Evolutionary conservation across 2,113 vertebrate genomes (phyloP).

Genomic region (Struthio camelus): DNA sequence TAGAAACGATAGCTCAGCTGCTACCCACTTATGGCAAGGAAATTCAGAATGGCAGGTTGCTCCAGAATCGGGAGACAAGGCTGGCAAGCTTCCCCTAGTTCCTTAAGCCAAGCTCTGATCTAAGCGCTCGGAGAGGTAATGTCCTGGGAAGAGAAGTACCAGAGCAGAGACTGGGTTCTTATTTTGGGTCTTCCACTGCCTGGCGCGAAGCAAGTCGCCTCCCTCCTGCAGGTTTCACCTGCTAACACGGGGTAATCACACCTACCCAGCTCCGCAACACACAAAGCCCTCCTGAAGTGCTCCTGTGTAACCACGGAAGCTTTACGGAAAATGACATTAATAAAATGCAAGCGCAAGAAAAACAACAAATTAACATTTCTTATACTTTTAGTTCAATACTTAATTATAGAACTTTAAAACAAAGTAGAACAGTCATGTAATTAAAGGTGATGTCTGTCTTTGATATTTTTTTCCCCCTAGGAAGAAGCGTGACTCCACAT

Average conservation of each 20-base stretch:
- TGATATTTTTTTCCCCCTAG: background rate
- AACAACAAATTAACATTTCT: background rate
- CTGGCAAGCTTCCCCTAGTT: background rate
- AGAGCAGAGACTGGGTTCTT: background rate
- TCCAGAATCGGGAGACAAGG: fast-evolving
- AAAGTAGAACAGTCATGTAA: constrained; percentile 6
- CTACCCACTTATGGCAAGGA: background rate
- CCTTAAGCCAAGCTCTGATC: background rate
- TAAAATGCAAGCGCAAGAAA: background rate
- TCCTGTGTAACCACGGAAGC: fast-evolving
- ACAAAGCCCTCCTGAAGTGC: background rate
- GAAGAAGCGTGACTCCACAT: background rate
- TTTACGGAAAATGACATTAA: background rate
- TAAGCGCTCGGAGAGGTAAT: background rate
- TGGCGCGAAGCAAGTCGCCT: background rate
- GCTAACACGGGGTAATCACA: background rate
- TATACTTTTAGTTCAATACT: background rate
- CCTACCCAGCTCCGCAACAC: background rate
- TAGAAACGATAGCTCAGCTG: background rate
- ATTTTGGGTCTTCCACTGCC: fast-evolving
- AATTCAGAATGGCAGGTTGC: background rate
- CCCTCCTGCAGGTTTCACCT: fast-evolving
- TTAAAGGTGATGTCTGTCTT: constrained; percentile 16
- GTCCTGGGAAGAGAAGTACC: background rate
- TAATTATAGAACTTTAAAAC: background rate